These are phyloP conservation scores for Drosophila kepulauana DNA, from an alignment of 1,140 invertebrate species.

Conservation along the genomic window DNA sequence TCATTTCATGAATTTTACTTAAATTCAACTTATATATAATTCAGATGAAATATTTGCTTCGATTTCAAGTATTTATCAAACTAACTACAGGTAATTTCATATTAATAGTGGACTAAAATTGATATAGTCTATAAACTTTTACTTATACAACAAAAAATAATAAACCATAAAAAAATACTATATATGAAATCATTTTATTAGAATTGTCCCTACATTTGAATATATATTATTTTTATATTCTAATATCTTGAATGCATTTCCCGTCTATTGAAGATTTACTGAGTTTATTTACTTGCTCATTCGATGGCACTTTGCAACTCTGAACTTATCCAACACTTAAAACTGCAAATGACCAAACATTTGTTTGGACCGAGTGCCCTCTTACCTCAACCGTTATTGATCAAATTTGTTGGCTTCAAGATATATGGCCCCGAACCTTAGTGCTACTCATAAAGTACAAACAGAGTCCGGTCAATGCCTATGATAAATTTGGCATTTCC, in stretches of 20 bases:
- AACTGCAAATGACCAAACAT: conserved; percentile 67
- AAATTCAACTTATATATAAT: conserved; percentile 67
- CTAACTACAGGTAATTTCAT: conserved; percentile 13
- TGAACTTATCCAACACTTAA: conserved; percentile 37
- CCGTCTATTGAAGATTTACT: neutral
- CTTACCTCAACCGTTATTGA: conserved; percentile 61
- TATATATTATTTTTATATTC: no score
- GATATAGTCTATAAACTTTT: conserved; percentile 21
- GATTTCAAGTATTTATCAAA: conserved; percentile 63
- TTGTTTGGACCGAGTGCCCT: conserved; percentile 48
- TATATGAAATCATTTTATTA: no score
- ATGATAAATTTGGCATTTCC: conserved; percentile 75
- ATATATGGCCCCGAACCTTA: conserved; percentile 35
- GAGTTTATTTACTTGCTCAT: conserved; percentile 43
- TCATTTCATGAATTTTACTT: conserved; percentile 41
- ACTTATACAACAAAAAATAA: no score
- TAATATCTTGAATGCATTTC: no score
- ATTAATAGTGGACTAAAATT: neutral
- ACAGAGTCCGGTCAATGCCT: conserved; percentile 47
- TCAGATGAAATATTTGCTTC: conserved; percentile 71
- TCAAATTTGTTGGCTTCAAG: conserved; percentile 58
- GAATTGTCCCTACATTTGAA: no score
- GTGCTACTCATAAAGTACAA: conserved; percentile 66
- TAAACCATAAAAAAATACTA: no score
- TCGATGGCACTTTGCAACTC: conserved; percentile 42